Base-by-base conservation (phyloP, 2,888 invertebrate species). In the Macropis europaea region DNA sequence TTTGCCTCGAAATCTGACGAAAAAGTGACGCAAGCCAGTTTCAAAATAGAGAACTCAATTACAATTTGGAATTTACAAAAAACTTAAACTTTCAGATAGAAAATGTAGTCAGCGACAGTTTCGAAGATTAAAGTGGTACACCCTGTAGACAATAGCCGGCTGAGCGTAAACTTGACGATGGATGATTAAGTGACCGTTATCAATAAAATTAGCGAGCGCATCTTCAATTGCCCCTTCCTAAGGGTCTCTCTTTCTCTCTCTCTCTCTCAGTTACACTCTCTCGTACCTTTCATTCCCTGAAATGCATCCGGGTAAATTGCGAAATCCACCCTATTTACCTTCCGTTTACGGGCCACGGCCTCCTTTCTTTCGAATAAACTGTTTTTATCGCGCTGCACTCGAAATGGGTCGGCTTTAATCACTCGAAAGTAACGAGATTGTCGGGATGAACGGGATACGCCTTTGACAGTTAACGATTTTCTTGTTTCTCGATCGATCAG, bases 351-450 rank as follows among this genome's bases (percentile, higher is more conserved):
- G 61, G 19, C 47, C 64, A 50, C 32, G 53, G 47, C 4, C n/a
- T 7, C 26, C 24, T 19, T 45, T 56, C 56, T 38, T n/a, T 45
- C 66, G 7, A 43, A 43, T 50, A 45, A 66, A 52, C 40, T n/a
- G 60, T 50, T 66, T 60, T 66, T 60, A 60, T 50, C 64, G 34
- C 17, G 50, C 26, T 2, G 7, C 13, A 7, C 26, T 7, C 15
- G 59, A 59, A 64, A 34, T 40, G 50, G 60, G 36, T 50, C 68
- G 66, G 22, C 68, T 69, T 69, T 66, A 69, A 69, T 69, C 56
- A 45, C 56, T 38, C 56, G 56, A 56, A 54, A 66, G 30, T 66
- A 69, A 69, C 45, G 66, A 57, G 66, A 69, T 56, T 66, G 66
- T 57, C 56, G 34, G 56, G 24, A 66, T 3, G 50, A 22, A 43